Base-by-base conservation (phyloP, 2,113 vertebrate genomes). In the Rhinoderma darwinii region DNA sequence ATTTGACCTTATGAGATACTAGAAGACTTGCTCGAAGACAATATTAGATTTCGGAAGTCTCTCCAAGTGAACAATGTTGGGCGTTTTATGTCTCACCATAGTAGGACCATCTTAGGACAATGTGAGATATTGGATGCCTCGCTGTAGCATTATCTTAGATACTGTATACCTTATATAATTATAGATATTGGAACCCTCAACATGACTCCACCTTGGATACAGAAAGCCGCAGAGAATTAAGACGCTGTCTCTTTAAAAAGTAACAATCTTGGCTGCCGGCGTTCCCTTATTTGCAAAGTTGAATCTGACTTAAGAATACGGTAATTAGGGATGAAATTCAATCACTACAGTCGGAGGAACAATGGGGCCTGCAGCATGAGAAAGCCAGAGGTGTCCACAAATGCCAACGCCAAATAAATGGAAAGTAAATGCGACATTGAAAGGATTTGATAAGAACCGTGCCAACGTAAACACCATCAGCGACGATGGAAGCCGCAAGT, bases 251-350 rank as follows among this genome's bases (percentile, higher is more conserved):
- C 61, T 82, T 68, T 82, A 44, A 83, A 4, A 47, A 70, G 15
- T 5, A 35, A 4, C 30, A 54, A 51, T 39, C 68, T 50, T 73
- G 50, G 68, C 72, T 51, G 30, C 82, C 37, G n/a, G 6, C 35
- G 35, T 35, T 35, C 35, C 51, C 27, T 11, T 84, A 35, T 76
- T 84, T 75, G 83, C 72, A 11, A 15, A 47, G 27, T 15, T 43
- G 50, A 84, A 68, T 85, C 73, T 85, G 56, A 63, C 54, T 77
- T 61, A 32, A 47, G 50, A 77, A 85, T 85, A 77, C 61, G 50
- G 84, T 50, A 78, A 86, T 86, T 68, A 86, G 35, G 76, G 18
- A 17, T 70, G 84, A 81, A 86, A 80, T 77, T 78, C 84, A 86
- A 86, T 80, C 84, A 86, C 84, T 80, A 86, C 84, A 27, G 56